phyloP scores from a whole-genome alignment of 2,888 invertebrate species.

The Hyppa rectilinea region DNA sequence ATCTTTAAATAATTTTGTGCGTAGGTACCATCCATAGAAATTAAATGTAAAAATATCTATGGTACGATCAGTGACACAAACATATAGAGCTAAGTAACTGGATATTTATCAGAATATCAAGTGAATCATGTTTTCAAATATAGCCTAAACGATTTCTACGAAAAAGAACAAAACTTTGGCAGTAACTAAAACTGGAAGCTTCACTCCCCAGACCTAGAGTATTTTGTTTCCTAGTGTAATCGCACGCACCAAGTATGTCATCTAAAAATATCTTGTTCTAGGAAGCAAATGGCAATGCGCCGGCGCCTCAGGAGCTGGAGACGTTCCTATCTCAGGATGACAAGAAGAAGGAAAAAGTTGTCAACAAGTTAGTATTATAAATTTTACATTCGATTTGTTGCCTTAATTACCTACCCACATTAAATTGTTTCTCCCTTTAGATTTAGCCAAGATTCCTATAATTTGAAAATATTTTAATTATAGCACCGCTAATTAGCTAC shows the following conservation, averaged over 20 bases:
- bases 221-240: background rate
- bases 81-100: background rate
- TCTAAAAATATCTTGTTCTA: slow-evolving; percentile 62
- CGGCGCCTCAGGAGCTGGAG: slow-evolving; percentile 93
- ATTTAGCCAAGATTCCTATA: background rate
- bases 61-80: too few relatives aligned
- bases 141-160: background rate
- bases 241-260: slow-evolving; percentile 8
- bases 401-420: background rate
- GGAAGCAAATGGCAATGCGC: slow-evolving; percentile 85
- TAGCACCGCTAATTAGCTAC: background rate
- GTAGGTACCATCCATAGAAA: too few relatives aligned
- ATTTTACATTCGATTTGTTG: background rate
- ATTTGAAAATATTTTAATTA: background rate
- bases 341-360: slow-evolving; percentile 87
- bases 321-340: slow-evolving; percentile 95
- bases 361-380: slow-evolving; percentile 87
- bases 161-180: background rate
- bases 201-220: background rate
- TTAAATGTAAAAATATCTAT: too few relatives aligned
- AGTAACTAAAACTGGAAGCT: background rate
- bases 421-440: background rate
- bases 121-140: background rate
- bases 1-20: background rate
- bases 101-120: background rate